A percentile compares a stretch with the other conserved stretches of the same genome.
Conservation (phyloP, 2,888 invertebrate species). For the Amphipyra berbera region DNA sequence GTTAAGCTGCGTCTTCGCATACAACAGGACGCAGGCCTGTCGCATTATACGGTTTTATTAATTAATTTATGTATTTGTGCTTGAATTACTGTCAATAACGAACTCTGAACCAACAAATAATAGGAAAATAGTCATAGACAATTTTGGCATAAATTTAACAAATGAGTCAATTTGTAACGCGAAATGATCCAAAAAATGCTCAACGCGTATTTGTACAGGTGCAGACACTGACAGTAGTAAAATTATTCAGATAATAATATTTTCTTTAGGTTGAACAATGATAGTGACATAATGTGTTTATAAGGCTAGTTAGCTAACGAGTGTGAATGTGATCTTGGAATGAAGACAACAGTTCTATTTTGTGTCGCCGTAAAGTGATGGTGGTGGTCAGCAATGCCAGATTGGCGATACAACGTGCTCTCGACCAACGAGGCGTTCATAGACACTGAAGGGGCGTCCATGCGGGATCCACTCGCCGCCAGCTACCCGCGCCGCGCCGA, state of each 20-base stretch:
- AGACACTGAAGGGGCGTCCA: slow-evolving; percentile 74
- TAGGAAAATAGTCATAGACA: slow-evolving; percentile 1
- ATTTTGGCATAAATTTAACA: slow-evolving; percentile 19
- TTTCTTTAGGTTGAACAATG: slow-evolving; percentile 66
- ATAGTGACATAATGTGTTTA: slow-evolving; percentile 68
- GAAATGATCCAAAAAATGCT: slow-evolving; percentile 29
- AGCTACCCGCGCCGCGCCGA: slow-evolving; percentile 89
- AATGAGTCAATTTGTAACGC: slow-evolving; percentile 21
- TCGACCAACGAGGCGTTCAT: slow-evolving; percentile 88
- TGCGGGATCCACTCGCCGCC: slow-evolving; percentile 81
- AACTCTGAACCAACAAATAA: too few species aligned
- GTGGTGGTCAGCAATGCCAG: slow-evolving; percentile 84
- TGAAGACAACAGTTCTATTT: slow-evolving; percentile 63
- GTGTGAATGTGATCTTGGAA: slow-evolving; percentile 61
- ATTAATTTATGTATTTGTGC: not conserved
- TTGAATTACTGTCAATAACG: not conserved
- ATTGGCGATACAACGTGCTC: slow-evolving; percentile 89
- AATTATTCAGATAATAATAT: slow-evolving; percentile 55
- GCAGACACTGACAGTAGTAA: slow-evolving; percentile 77
- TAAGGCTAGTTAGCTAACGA: slow-evolving; percentile 45
- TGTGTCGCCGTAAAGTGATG: slow-evolving; percentile 77
- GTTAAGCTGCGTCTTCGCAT: not conserved
- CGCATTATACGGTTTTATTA: not conserved
- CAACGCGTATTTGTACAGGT: slow-evolving; percentile 71
- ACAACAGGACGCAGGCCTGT: not conserved